These are phyloP conservation scores for Rhagologus leucostigma DNA, from an alignment of 2,113 vertebrate species.

Conservation along the genomic window DNA sequence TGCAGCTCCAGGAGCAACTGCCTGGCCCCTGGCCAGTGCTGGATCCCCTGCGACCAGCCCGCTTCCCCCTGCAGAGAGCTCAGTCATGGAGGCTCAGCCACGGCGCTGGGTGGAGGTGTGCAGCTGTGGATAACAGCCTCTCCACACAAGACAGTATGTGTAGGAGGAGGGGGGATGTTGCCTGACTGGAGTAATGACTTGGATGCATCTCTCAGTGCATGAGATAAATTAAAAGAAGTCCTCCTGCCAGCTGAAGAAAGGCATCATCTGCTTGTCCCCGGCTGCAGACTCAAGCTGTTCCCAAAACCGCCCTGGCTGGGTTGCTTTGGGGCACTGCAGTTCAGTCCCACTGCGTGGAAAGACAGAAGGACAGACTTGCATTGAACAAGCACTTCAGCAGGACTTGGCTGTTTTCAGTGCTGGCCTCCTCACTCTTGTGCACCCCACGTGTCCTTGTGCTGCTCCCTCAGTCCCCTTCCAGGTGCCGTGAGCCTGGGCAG, in stretches of 20 bases:
- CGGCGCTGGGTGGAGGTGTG: accelerated
- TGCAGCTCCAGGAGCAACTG: background rate
- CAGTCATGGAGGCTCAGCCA: accelerated
- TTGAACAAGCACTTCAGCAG: accelerated
- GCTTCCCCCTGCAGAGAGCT: background rate
- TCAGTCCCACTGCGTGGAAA: background rate
- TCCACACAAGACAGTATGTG: accelerated
- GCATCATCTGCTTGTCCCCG: background rate
- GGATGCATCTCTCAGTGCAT: background rate
- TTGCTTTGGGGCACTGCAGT: background rate
- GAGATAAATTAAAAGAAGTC: background rate
- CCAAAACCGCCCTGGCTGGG: background rate
- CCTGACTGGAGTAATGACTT: background rate
- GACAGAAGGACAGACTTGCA: background rate
- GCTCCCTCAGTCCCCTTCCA: background rate
- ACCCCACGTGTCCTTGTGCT: background rate
- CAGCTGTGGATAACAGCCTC: background rate
- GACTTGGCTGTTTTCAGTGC: accelerated
- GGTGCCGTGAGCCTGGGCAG: background rate
- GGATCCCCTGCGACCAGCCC: accelerated
- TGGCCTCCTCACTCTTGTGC: background rate
- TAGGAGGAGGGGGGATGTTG: background rate
- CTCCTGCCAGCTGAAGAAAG: background rate
- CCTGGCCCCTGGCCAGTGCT: accelerated
- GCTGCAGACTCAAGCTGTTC: background rate